Conservation (phyloP, 1,140 invertebrate genomes). For the Penaeus japonicus region DNA sequence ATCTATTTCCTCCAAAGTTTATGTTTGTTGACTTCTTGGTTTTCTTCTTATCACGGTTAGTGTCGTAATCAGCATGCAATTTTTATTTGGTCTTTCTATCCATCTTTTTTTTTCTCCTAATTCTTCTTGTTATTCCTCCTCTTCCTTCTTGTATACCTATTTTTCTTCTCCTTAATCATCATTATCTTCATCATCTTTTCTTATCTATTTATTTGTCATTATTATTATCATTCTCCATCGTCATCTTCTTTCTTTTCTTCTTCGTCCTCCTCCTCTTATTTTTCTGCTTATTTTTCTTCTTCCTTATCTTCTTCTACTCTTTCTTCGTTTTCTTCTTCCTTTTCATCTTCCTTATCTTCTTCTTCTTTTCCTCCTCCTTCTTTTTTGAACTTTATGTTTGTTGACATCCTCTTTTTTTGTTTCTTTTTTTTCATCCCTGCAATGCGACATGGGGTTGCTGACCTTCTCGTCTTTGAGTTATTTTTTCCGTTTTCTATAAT, state of each 20-base stretch:
- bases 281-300: not conserved
- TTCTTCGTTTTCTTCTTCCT: not conserved
- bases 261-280: not conserved
- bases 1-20: too few species aligned
- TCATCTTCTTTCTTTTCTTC: not conserved
- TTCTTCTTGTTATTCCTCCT: not conserved
- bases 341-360: not conserved
- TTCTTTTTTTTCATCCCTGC: not conserved
- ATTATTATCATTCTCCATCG: too few species aligned
- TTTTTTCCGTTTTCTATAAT: too few species aligned
- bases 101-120: too few species aligned
- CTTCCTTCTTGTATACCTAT: not conserved
- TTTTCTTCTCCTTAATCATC: too few species aligned
- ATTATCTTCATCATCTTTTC: too few species aligned
- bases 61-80: too few species aligned
- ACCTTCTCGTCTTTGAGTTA: not conserved
- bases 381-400: not conserved
- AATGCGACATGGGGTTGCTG: not conserved
- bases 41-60: too few species aligned
- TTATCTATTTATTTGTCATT: too few species aligned
- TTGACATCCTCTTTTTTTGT: not conserved
- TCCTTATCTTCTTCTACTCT: not conserved
- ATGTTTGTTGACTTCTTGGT: too few species aligned
- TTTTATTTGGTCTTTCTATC: too few species aligned
- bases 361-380: not conserved